Evolutionary conservation across 2,113 vertebrate species (phyloP).

Genomic region (Cyprinus carpio): DNA sequence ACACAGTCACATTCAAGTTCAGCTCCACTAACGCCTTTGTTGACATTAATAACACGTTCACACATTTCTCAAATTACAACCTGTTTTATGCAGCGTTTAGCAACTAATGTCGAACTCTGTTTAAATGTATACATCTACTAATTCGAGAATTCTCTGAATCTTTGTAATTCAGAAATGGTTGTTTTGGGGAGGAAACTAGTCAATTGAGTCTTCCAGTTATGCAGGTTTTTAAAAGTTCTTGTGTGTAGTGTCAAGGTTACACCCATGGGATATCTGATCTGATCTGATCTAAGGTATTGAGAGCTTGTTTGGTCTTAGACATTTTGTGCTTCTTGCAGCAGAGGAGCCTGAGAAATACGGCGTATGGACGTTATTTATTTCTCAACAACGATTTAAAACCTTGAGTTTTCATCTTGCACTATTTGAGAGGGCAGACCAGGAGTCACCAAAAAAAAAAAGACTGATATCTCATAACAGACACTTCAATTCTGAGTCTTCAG

Average conservation of each 20-base stretch:
- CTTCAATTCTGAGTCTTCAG: neutral
- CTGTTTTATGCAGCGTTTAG: neutral
- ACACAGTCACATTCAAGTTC: neutral
- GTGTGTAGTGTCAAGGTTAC: neutral
- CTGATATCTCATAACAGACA: neutral
- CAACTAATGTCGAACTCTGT: neutral
- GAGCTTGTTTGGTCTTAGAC: neutral
- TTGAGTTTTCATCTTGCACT: neutral
- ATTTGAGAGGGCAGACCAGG: neutral
- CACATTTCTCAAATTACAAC: slow-evolving; percentile 37
- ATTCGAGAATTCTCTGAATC: neutral
- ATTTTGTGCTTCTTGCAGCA: neutral
- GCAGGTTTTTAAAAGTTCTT: slow-evolving; percentile 6
- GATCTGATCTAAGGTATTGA: neutral
- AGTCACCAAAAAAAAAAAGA: too few relatives aligned
- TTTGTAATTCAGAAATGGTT: neutral
- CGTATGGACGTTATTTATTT: neutral
- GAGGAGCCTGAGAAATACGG: neutral
- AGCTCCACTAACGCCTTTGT: neutral
- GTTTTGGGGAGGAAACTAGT: neutral
- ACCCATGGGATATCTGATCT: slow-evolving; percentile 50
- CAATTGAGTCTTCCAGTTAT: neutral
- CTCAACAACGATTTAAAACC: neutral
- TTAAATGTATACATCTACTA: neutral
- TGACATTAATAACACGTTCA: neutral